Percentiles rank a stretch among this genome's conserved stretches.
Evolutionary conservation across 2,113 vertebrate genomes (phyloP).

Genomic region (Colinus virginianus): DNA sequence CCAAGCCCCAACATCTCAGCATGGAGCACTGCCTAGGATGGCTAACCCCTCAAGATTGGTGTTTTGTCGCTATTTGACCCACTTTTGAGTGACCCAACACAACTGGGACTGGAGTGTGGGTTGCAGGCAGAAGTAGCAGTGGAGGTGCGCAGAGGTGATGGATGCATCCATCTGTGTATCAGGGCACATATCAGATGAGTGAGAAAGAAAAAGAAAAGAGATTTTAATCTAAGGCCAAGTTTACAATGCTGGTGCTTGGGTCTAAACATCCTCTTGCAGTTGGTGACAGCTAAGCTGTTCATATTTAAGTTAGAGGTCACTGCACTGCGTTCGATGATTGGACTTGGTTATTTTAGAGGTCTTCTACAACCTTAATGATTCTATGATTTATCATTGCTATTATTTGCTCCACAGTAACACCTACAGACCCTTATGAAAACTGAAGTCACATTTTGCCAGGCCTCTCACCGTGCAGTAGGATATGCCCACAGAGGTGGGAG

Average conservation of each 20-base stretch:
- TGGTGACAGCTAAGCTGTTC: accelerated
- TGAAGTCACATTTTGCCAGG: accelerated
- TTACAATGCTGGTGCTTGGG: neutral
- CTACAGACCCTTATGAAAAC: neutral
- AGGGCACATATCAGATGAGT: too few relatives aligned
- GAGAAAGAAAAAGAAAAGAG: too few relatives aligned
- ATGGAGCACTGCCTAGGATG: neutral
- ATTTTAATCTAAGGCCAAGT: neutral
- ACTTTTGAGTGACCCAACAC: neutral
- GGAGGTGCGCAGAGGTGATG: too few relatives aligned
- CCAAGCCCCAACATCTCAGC: neutral
- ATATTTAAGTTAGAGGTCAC: neutral
- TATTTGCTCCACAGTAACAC: neutral
- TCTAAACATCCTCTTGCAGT: neutral
- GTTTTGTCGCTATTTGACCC: neutral
- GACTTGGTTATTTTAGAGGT: too few relatives aligned
- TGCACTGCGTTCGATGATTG: neutral
- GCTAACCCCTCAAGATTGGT: neutral
- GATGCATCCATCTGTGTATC: too few relatives aligned
- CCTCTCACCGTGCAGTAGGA: neutral
- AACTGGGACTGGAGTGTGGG: too few relatives aligned
- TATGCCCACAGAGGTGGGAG: neutral
- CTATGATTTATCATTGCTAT: accelerated
- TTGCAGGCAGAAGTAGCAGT: neutral
- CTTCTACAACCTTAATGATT: too few relatives aligned